Conservation (phyloP, 2,113 vertebrate species). For the Miniopterus natalensis region DNA sequence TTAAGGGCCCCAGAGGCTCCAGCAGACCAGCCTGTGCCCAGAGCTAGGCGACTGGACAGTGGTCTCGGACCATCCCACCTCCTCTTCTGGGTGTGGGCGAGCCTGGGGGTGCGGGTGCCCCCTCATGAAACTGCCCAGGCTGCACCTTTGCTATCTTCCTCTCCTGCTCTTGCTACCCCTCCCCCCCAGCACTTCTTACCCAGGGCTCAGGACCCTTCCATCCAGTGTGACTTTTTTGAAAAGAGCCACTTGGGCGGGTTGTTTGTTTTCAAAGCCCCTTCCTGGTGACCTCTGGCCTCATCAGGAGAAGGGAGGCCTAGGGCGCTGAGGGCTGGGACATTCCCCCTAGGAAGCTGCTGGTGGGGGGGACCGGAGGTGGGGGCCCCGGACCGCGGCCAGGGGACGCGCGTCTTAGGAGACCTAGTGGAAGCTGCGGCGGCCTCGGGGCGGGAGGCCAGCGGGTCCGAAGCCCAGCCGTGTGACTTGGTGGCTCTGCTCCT, state of each 20-base stretch:
- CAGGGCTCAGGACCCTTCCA: not conserved
- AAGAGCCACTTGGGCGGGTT: conserved; percentile 75
- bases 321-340: not conserved
- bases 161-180: not conserved
- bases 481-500: fast-evolving
- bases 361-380: not conserved
- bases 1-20: not conserved
- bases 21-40: not conserved
- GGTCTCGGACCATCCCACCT: not conserved
- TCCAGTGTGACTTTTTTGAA: conserved; percentile 51
- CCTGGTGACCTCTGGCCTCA: conserved; percentile 76
- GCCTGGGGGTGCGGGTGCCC: not conserved
- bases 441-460: fast-evolving
- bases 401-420: not conserved
- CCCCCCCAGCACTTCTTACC: not conserved
- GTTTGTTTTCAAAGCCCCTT: conserved; percentile 81
- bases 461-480: not conserved
- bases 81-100: not conserved
- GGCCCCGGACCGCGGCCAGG: fast-evolving
- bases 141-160: not conserved
- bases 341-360: not conserved
- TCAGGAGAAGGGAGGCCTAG: conserved; percentile 21
- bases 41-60: not conserved
- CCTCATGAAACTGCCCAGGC: fast-evolving
- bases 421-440: fast-evolving